phyloP scores from a whole-genome alignment of 2,113 vertebrate species.

The Gallinago jamesoni region DNA sequence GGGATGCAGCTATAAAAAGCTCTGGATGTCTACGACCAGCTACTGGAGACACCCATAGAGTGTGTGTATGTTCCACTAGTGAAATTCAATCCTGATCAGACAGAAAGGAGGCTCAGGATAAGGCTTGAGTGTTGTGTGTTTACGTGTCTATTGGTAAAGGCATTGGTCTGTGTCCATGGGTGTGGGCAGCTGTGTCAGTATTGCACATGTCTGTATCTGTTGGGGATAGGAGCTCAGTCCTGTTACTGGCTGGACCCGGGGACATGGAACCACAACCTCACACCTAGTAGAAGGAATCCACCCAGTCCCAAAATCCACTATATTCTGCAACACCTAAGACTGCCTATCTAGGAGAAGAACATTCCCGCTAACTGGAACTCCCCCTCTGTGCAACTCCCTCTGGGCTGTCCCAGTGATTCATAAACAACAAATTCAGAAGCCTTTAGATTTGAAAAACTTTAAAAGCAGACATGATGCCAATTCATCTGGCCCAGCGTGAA shows the following conservation, averaged over 20 bases:
- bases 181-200: background rate
- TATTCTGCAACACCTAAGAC: background rate
- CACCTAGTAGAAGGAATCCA: background rate
- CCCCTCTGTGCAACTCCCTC: background rate
- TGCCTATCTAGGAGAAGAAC: background rate
- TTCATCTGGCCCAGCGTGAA: background rate
- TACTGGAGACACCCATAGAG: background rate
- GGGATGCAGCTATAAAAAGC: background rate
- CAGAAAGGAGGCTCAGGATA: background rate
- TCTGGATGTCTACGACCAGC: background rate
- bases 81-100: background rate
- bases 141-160: background rate
- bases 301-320: background rate
- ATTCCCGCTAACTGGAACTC: background rate
- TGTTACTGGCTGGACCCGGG: background rate
- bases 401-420: background rate
- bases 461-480: background rate
- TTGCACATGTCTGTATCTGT: background rate
- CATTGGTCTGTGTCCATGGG: background rate
- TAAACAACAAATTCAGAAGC: background rate
- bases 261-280: background rate
- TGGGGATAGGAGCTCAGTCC: background rate
- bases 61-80: background rate
- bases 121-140: background rate
- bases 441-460: background rate